Evolutionary conservation across 2,113 vertebrate genomes (phyloP), one percentile per base, ranked within the genome.

Genomic region (Xenopus laevis): DNA sequence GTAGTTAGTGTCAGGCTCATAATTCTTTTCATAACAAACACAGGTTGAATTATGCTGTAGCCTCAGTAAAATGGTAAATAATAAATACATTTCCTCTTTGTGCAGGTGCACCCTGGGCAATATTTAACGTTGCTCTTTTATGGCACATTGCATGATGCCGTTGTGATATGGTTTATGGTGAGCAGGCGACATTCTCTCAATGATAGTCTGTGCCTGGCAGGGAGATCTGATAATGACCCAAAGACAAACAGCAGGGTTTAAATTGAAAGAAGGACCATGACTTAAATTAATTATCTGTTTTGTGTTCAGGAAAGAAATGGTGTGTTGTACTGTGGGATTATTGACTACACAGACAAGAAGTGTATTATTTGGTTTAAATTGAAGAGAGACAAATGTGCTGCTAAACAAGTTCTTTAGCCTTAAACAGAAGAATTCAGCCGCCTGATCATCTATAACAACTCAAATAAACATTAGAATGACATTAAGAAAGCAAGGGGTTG

Each of bases 91-190:
- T 81, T 45, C 73, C 79, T 71, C 69, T 1, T 17, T 71, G 71
- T 33, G 75, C 18, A 63, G 12, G 30, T 52, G 68, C 81, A 72
- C 72, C 83, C 66, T 85, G 71, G 87, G 69, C 82, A 91, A 91
- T 90, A 80, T 87, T 90, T 92, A 92, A 90, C 88, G 78, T 55
- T 58, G 67, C 0, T 68, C 7, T 23, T 83, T 83, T 86, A 80
- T 84, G 82, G 78, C 69, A 65, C 21, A 18, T 15, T 47, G 27
- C 45, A 40, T 18, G 40, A 46, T 75, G 30, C 72, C 63, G 46
- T 65, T n/a, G 30, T 21, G 61, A 50, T 76, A 68, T 68, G 58
- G 53, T 63, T 76, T 55, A 60, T 57, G 62, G 66, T 20, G 17
- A 62, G 44, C n/a, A n/a, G n/a, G n/a, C 17, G n/a, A 27, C 23